Base-by-base conservation (phyloP, 2,797 vertebrate genomes). In the Bovichtus diacanthus region DNA sequence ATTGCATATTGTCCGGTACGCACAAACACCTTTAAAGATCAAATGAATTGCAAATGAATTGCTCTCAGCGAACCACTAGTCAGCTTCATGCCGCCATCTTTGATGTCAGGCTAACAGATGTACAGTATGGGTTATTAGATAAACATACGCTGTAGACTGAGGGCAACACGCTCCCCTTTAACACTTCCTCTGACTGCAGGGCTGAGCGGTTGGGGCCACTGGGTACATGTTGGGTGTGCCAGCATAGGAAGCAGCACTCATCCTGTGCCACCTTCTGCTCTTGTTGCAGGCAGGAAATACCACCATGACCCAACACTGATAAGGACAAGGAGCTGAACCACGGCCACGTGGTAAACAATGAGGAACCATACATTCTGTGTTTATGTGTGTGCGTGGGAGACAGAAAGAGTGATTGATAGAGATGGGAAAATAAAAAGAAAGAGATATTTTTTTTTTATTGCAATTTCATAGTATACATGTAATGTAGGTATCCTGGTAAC, bases 201-300 rank as follows among this genome's bases (percentile, higher is more conserved):
- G 65, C 59, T 3, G 46, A 47, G 68, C 44, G 75, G 38, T n/a
- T 15, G 60, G 67, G 49, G 79, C 74, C 54, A 72, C 65, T 51
- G 85, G 75, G 86, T 90, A 77, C 84, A 83, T 23, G 43, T 10
- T 92, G 91, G 92, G 92, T 90, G 93, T 90, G 88, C 81, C 89
- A 92, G 65, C 69, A 76, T 83, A 94, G 95, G 95, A 96, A 96
- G 90, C 83, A 88, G 79, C 81, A 73, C 67, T 95, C 93, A 95
- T 93, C 94, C 94, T 94, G 94, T 91, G 90, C 90, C 93, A 95
- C 91, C 91, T 84, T 89, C 87, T 88, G 88, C 87, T 90, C 82
- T 86, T 91, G 88, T 91, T 77, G 74, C 49, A 74, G 78, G 25
- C 88, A 91, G 93, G 95, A 96, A 96, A 95, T 94, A 81, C 88